Percentiles rank a stretch among this genome's conserved stretches.
phyloP scores from a whole-genome alignment of 2,113 vertebrate species.

The Tachysurus vachellii region DNA sequence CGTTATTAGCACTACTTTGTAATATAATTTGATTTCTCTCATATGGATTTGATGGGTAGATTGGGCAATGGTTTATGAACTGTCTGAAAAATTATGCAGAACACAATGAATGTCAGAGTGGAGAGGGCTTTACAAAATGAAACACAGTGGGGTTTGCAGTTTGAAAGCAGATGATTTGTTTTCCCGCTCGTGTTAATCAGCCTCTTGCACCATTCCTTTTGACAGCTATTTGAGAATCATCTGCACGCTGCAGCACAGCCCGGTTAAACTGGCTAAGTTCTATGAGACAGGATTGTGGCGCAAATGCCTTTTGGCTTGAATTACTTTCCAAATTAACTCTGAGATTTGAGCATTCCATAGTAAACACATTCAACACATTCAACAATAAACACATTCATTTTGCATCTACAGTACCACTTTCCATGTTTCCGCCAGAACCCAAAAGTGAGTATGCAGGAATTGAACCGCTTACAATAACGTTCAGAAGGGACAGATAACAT shows the following conservation, averaged over 20 bases:
- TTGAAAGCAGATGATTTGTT: not conserved
- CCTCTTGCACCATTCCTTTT: not conserved
- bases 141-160: slow-evolving; percentile 3
- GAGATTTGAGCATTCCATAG: slow-evolving; percentile 21
- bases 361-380: slow-evolving; percentile 15
- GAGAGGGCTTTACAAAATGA: slow-evolving; percentile 7
- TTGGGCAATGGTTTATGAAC: slow-evolving; percentile 21
- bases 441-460: not conserved
- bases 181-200: slow-evolving; percentile 17
- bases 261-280: slow-evolving; percentile 17
- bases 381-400: slow-evolving; percentile 27
- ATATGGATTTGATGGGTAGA: slow-evolving; percentile 14
- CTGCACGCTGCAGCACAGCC: not conserved
- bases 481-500: not conserved
- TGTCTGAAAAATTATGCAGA: slow-evolving; percentile 8
- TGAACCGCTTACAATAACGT: not conserved
- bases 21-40: slow-evolving; percentile 27
- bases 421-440: not conserved
- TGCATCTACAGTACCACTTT: not conserved
- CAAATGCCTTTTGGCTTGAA: slow-evolving; percentile 22
- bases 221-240: slow-evolving; percentile 30
- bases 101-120: slow-evolving; percentile 3
- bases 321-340: slow-evolving; percentile 33
- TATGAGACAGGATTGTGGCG: not conserved
- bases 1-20: slow-evolving; percentile 29